Evolutionary conservation across 1,140 invertebrate species (phyloP).

Genomic region (Danaus plexippus): DNA sequence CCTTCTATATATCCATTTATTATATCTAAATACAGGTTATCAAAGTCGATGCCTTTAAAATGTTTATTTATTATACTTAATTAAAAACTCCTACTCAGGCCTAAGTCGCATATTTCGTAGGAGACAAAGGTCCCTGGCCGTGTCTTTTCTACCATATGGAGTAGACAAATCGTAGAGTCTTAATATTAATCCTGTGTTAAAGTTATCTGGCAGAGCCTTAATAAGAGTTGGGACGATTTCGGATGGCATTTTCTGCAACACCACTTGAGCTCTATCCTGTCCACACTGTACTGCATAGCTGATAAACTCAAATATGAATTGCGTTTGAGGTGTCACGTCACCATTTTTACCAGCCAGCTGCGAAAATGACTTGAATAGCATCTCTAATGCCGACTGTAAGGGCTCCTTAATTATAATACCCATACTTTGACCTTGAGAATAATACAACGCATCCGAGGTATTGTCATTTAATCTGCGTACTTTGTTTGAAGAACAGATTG

Average conservation of each 20-base stretch:
- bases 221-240: slow-evolving; percentile 84
- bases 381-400: slow-evolving; percentile 65
- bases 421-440: slow-evolving; percentile 64
- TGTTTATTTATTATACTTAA: no score
- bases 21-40: no score
- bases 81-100: slow-evolving; percentile 42
- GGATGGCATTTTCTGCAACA: slow-evolving; percentile 87
- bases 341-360: slow-evolving; percentile 82
- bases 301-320: slow-evolving; percentile 90
- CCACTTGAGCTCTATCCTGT: slow-evolving; percentile 79
- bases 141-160: slow-evolving; percentile 80
- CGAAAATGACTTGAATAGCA: slow-evolving; percentile 24
- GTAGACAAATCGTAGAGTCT: slow-evolving; percentile 85
- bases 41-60: no score
- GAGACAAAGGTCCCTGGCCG: slow-evolving; percentile 85
- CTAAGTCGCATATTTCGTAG: slow-evolving; percentile 83
- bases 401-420: slow-evolving; percentile 74
- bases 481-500: slow-evolving; percentile 74
- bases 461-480: slow-evolving; percentile 76
- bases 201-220: slow-evolving; percentile 83
- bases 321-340: slow-evolving; percentile 85
- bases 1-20: no score
- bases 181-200: slow-evolving; percentile 80
- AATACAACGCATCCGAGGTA: slow-evolving; percentile 72
- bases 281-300: slow-evolving; percentile 85